Conservation (phyloP, 2,888 invertebrate species). For the Arctia plantaginis region DNA sequence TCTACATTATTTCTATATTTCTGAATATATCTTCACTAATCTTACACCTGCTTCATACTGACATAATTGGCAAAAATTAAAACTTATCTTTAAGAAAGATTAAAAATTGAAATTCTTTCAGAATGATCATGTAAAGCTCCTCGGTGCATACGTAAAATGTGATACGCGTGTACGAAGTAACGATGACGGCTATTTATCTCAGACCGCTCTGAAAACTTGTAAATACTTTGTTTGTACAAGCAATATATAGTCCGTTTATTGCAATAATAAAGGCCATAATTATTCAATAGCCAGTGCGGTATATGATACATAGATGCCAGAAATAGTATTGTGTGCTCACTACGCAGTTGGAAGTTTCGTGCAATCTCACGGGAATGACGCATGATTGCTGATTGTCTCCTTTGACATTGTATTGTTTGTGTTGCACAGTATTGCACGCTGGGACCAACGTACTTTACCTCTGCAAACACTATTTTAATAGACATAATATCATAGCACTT, state of each 20-base stretch:
- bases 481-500: background rate
- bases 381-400: constrained; percentile 53
- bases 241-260: background rate
- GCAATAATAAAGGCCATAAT: constrained; percentile 3
- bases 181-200: background rate
- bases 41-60: background rate
- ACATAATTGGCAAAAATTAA: background rate
- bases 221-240: background rate
- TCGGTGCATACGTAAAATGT: background rate
- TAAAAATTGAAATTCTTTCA: background rate
- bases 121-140: background rate
- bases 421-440: constrained; percentile 24
- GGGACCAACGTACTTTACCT: constrained; percentile 28
- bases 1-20: background rate
- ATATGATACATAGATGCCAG: constrained; percentile 18
- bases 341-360: constrained; percentile 39
- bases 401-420: constrained; percentile 49
- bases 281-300: constrained; percentile 3
- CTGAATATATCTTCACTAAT: background rate
- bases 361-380: constrained; percentile 53
- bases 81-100: background rate
- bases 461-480: constrained; percentile 19
- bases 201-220: background rate
- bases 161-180: background rate
- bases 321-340: constrained; percentile 33